Conservation (phyloP, 2,797 vertebrate genomes). For the Cichlasoma orientale region DNA sequence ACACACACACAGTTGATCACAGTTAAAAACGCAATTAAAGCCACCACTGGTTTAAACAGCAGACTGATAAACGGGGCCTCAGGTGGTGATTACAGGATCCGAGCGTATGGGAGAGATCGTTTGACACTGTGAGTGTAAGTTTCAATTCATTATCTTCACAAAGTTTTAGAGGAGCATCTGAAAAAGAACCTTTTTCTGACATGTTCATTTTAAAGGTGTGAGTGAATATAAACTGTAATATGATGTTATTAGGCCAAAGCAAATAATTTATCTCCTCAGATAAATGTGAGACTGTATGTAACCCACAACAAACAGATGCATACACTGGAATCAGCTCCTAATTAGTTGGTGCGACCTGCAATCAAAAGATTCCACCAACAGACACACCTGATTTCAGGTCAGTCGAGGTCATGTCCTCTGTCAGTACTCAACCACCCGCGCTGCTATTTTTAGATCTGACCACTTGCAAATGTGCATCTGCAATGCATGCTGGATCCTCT, state of each 20-base stretch:
- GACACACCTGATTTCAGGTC: too few relatives aligned
- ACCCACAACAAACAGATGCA: too few relatives aligned
- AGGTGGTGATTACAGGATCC: conserved; percentile 18
- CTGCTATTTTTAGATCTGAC: too few relatives aligned
- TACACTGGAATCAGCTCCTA: too few relatives aligned
- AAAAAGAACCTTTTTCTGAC: background rate
- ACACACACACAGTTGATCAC: background rate
- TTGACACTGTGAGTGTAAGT: conserved; percentile 11
- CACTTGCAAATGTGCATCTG: too few relatives aligned
- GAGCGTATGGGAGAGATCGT: conserved; percentile 8
- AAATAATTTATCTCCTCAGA: too few relatives aligned
- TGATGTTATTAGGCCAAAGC: background rate
- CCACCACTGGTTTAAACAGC: conserved; percentile 25
- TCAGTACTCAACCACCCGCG: too few relatives aligned
- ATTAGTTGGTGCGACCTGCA: too few relatives aligned
- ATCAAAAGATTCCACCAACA: too few relatives aligned
- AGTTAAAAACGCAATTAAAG: conserved; percentile 31
- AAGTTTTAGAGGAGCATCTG: conserved; percentile 2
- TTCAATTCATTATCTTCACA: background rate
- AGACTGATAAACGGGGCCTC: conserved; percentile 19
- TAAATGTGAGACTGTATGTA: too few relatives aligned
- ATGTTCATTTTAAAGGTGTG: background rate
- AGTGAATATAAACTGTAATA: background rate
- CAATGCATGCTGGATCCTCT: too few relatives aligned
- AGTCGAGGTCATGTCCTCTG: too few relatives aligned